Evolutionary conservation across 2,797 vertebrate genomes (phyloP).

Genomic region (Fringilla coelebs): DNA sequence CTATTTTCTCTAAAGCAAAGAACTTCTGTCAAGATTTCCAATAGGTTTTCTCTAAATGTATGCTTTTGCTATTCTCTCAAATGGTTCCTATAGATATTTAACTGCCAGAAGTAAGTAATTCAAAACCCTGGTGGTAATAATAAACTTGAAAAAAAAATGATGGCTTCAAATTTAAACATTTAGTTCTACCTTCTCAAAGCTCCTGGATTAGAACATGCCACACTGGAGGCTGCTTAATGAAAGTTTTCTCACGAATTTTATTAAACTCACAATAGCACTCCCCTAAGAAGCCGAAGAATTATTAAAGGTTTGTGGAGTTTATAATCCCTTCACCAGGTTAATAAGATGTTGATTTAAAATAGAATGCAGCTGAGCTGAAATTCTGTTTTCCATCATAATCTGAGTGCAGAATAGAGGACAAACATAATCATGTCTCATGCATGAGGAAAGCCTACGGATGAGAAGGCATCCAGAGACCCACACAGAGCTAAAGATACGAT

Average conservation of each 20-base stretch:
- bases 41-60: background rate
- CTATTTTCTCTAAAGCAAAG: background rate
- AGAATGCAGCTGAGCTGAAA: background rate
- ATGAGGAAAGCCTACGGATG: background rate
- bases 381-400: background rate
- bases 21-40: background rate
- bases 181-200: background rate
- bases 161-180: background rate
- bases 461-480: background rate
- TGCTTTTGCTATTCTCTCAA: background rate
- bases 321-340: conserved; percentile 2
- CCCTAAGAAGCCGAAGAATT: background rate
- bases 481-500: rapidly evolving
- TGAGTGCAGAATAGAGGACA: background rate
- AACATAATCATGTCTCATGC: background rate
- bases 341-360: conserved; percentile 2
- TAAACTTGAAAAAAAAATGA: background rate
- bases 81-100: background rate
- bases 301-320: background rate
- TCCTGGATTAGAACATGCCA: background rate
- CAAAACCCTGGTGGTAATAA: background rate
- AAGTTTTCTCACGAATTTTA: background rate
- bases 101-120: background rate
- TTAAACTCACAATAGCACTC: conserved; percentile 2
- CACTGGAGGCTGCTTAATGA: background rate